Evolutionary conservation across 2,888 invertebrate genomes (phyloP), one percentile per base, ranked within the genome.

Genomic region (Tetramorium bicarinatum): DNA sequence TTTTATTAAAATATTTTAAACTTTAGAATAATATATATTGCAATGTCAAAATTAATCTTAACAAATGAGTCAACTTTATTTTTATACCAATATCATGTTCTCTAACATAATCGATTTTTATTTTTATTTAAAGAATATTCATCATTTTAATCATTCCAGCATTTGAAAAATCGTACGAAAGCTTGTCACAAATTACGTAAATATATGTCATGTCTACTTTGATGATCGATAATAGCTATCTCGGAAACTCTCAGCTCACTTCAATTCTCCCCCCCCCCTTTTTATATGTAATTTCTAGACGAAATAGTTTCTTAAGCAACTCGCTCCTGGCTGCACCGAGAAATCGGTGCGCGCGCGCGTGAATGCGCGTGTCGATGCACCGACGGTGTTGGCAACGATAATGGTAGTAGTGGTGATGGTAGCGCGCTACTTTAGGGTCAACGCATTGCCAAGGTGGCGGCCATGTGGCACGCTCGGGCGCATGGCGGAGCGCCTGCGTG

Each of bases 361-460:
- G 71, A n/a, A 38, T 21, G 15, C 52, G 21, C 74, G 49, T 52
- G 52, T 44, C 62, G 61, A 66, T 64, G 52, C 64, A 47, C 29
- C 62, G 62, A 41, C 49, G 8, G 18, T 77, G 71, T 72, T 75
- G 80, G 71, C 62, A 52, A 72, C 69, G 54, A 69, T 62, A n/a
- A 61, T 44, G 15, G 66, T 34, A 25, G 72, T 25, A 52, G 59
- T 83, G 79, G 87, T 83, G 77, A 84, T 82, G 87, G 85, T 79
- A 84, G 87, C 89, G 90, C 87, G 89, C 87, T 88, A 89, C 92
- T 93, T 93, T 93, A 93, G 93, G 93, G 93, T 93, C 93, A 93
- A 93, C 93, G 93, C 93, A 93, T 93, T 93, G 93, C 93, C 93
- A 93, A 93, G 93, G 93, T 93, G 93, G 93, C 93, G 93, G 93